phyloP scores from a whole-genome alignment of 2,113 vertebrate species.

The Recurvirostra avosetta region DNA sequence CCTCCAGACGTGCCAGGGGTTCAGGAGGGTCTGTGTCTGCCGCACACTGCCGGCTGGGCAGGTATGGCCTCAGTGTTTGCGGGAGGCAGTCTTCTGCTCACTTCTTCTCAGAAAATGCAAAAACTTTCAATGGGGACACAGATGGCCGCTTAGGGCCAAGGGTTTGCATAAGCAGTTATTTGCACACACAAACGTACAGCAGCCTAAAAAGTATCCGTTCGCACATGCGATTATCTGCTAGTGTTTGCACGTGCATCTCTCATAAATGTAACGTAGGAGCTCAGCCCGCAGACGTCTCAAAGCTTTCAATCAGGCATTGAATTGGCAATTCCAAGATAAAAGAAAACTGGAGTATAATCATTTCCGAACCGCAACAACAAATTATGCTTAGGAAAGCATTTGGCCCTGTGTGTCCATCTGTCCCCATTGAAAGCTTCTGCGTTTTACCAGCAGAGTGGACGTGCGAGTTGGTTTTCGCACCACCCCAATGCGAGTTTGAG shows the following conservation, averaged over 20 bases:
- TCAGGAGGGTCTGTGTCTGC: not conserved
- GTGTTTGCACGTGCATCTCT: not conserved
- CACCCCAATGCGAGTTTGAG: accelerated
- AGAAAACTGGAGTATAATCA: not conserved
- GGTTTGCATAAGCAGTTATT: not conserved
- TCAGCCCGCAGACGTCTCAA: constrained; percentile 24
- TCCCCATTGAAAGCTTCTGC: not conserved
- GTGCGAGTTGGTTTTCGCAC: not conserved
- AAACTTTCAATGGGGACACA: not conserved
- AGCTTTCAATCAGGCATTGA: constrained; percentile 1
- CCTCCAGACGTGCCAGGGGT: not conserved
- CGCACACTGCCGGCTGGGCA: accelerated
- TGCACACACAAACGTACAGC: not conserved
- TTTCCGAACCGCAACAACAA: not conserved
- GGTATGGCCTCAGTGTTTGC: accelerated
- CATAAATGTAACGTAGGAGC: not conserved
- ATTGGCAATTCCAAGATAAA: constrained; percentile 31
- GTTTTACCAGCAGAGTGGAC: not conserved
- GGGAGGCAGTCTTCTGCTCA: not conserved
- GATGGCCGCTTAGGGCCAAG: not conserved
- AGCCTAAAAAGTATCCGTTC: not conserved
- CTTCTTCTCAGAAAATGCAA: not conserved
- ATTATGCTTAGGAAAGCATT: not conserved
- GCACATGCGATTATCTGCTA: not conserved
- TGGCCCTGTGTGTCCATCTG: not conserved